Evolutionary conservation across 2,113 vertebrate genomes (phyloP), one percentile per base, ranked within the genome.

Genomic region (Anser cygnoides): DNA sequence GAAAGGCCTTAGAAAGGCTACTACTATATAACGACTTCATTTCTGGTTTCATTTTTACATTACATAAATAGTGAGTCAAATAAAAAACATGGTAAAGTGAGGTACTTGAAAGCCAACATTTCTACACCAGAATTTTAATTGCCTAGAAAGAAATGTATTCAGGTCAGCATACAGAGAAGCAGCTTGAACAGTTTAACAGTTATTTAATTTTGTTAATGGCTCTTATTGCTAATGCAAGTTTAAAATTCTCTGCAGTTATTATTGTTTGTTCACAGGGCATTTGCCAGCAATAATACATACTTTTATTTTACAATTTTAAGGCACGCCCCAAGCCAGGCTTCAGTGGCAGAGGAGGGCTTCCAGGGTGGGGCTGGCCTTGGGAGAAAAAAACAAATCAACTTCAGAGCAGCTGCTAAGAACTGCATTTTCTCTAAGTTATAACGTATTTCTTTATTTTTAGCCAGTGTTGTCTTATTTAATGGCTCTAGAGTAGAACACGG

Each of bases 71-170:
- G 31, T 8, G 28, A 62, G 58, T 91, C 44, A 90, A 89, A 84
- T 75, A 84, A 93, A 96, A 84, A 80, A 58, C 54, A 50, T 2
- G 0, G 14, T 84, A 37, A 79, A 89, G 9, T 18, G 16, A 15
- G 16, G 7, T 75, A 86, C 65, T 73, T 90, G 76, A 93, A 95
- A 92, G 29, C 19, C 63, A 91, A 4, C 17, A 25, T 84, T 94
- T 89, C 80, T 82, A n/a, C 21, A 73, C 28, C n/a, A 84, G 66
- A 70, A 91, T 76, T 91, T 94, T 87, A 93, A 82, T 94, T 91
- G 35, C 49, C 28, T 70, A 37, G 70, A 75, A 90, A 87, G 26
- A 92, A 91, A 44, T 50, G 7, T 9, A 49, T 93, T 90, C 49
- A 49, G 68, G 52, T 75, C 68, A 92, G 33, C 54, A 59, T 68